phyloP scores from a whole-genome alignment of 1,140 invertebrate genomes.

The Berghia stephanieae region DNA sequence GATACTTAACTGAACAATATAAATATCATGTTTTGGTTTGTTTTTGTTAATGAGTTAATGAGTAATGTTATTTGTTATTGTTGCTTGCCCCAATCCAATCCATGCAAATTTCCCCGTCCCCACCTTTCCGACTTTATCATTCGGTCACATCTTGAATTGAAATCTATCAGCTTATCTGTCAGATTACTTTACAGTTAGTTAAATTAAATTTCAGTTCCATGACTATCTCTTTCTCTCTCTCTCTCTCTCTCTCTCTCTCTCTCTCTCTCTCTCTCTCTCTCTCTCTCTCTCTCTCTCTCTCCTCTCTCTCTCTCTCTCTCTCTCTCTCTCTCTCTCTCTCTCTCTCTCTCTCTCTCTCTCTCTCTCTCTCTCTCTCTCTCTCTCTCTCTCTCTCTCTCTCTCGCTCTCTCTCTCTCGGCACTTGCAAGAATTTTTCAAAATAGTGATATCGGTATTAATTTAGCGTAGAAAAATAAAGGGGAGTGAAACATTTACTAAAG shows the following conservation, averaged over 20 bases:
- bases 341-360: not conserved
- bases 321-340: constrained; percentile 1
- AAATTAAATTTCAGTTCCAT: too few species aligned
- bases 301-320: constrained; percentile 11
- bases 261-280: constrained; percentile 2
- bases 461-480: too few species aligned
- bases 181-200: too few species aligned
- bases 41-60: too few species aligned
- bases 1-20: too few species aligned
- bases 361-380: not conserved
- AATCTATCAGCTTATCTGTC: too few species aligned
- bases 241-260: not conserved
- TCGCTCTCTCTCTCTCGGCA: too few species aligned
- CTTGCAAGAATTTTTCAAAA: too few species aligned
- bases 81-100: not conserved
- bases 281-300: not conserved
- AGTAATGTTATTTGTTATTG: not conserved
- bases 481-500: too few species aligned
- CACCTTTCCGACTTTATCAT: not conserved
- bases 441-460: too few species aligned
- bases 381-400: not conserved
- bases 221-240: not conserved
- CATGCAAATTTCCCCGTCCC: not conserved
- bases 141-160: constrained; percentile 8
- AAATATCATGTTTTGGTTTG: too few species aligned